These are phyloP conservation scores for Phalacrocorax aristotelis DNA, from an alignment of 2,113 vertebrate genomes.

Conservation along the genomic window DNA sequence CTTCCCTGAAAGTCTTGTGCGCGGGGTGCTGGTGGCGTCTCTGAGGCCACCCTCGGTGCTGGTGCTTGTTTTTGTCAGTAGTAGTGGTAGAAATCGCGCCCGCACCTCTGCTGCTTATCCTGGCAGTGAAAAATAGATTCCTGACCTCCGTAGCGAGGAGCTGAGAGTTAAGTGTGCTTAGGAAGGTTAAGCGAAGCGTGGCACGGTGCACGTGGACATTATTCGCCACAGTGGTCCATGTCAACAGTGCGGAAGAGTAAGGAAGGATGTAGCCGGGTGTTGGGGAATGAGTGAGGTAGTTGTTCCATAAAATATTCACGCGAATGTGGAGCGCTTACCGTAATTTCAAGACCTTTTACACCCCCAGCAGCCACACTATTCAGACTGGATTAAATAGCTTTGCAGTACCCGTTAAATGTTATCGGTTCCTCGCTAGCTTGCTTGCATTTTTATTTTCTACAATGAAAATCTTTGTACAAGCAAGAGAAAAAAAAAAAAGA, in stretches of 20 bases:
- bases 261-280: background rate
- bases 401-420: background rate
- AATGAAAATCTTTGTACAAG: background rate
- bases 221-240: background rate
- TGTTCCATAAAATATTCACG: background rate
- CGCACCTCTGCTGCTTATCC: background rate
- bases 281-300: background rate
- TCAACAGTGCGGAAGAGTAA: background rate
- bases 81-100: background rate
- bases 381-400: background rate
- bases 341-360: background rate
- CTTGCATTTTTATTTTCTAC: background rate
- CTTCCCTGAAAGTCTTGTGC: background rate
- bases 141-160: background rate
- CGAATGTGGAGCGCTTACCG: background rate
- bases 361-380: background rate
- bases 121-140: background rate
- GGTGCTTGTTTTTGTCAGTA: rapidly evolving
- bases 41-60: background rate
- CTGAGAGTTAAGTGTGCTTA: background rate
- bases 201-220: rapidly evolving
- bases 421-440: background rate
- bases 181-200: too few relatives aligned
- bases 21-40: rapidly evolving
- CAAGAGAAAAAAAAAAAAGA: too few relatives aligned